Evolutionary conservation across 2,113 vertebrate genomes (phyloP).

Genomic region (Dasyprocta punctata): DNA sequence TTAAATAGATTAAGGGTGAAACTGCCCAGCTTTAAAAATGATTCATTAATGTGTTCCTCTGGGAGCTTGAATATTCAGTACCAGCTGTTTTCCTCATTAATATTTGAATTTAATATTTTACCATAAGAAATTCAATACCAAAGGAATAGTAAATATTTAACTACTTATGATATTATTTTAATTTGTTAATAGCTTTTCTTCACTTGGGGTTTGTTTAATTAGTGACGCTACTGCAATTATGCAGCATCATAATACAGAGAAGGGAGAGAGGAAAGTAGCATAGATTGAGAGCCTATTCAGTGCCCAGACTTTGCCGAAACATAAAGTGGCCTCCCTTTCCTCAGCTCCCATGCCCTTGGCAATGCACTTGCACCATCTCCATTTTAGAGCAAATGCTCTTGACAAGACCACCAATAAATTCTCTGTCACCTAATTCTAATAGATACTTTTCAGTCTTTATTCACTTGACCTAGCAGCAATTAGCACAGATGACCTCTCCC

Average conservation of each 20-base stretch:
- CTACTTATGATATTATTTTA: constrained; percentile 52
- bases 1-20: constrained; percentile 63
- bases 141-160: constrained; percentile 77
- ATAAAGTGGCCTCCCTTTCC: background rate
- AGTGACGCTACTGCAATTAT: background rate
- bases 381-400: constrained; percentile 18
- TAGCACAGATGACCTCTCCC: background rate
- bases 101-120: constrained; percentile 71
- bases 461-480: background rate
- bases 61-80: constrained; percentile 76
- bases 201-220: constrained; percentile 37
- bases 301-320: background rate
- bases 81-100: constrained; percentile 75
- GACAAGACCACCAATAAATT: background rate
- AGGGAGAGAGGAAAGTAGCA: background rate
- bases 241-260: background rate
- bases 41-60: constrained; percentile 72
- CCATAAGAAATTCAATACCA: constrained; percentile 54
- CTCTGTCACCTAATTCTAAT: background rate
- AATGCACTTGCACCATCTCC: background rate
- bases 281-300: background rate
- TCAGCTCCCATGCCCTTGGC: background rate
- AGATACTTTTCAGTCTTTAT: constrained; percentile 1
- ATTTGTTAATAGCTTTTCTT: constrained; percentile 37
- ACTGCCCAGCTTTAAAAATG: constrained; percentile 66